phyloP scores from a whole-genome alignment of 2,797 vertebrate species.

The Catharus ustulatus region DNA sequence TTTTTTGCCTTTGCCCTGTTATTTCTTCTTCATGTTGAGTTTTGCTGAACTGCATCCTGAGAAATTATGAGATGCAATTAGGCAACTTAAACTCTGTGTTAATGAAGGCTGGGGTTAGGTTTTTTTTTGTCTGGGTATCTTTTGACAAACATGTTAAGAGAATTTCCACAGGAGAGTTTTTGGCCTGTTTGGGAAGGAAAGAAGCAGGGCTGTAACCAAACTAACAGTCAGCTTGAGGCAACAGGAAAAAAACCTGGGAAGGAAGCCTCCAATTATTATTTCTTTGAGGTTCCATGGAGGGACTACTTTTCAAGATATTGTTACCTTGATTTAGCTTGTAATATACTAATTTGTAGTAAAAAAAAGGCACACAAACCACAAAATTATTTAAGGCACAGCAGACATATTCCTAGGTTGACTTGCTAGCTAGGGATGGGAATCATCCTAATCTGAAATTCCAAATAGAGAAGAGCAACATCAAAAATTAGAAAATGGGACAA shows the following conservation, averaged over 20 bases:
- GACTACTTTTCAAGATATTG: not conserved
- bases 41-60: not conserved
- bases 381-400: not conserved
- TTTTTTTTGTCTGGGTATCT: not conserved
- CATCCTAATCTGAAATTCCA: not conserved
- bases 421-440: not conserved
- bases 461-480: not conserved
- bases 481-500: not conserved
- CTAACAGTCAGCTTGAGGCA: not conserved
- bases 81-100: not conserved
- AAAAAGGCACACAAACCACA: not conserved
- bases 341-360: not conserved
- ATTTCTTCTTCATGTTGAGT: not conserved
- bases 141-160: not conserved
- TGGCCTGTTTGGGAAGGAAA: rapidly evolving
- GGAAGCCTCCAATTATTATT: not conserved
- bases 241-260: not conserved
- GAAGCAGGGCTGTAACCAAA: not conserved
- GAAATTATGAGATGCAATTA: rapidly evolving
- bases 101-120: not conserved
- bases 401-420: not conserved
- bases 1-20: not conserved
- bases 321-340: not conserved
- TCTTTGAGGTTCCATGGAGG: not conserved
- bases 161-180: not conserved